Evolutionary conservation across 2,888 invertebrate species (phyloP).

Genomic region (Heliconius aoede): DNA sequence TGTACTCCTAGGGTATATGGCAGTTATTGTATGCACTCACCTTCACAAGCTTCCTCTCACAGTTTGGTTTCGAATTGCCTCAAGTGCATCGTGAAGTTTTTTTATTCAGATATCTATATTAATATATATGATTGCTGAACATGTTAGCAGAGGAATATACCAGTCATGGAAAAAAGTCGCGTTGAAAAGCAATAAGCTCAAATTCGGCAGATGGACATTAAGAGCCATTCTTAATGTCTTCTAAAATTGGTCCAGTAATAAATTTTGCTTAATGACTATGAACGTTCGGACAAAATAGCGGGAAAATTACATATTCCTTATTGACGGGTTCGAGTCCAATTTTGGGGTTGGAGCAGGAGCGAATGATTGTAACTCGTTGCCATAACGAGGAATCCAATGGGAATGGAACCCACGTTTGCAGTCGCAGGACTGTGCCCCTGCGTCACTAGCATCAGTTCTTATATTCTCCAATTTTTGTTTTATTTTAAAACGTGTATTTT

Average conservation of each 20-base stretch:
- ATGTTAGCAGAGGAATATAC: slow-evolving; percentile 4
- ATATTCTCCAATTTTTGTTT: not conserved
- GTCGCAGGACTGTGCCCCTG: too few relatives aligned
- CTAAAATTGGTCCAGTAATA: slow-evolving; percentile 43
- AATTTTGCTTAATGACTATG: slow-evolving; percentile 40
- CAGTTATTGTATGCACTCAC: too few relatives aligned
- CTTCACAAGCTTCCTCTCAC: too few relatives aligned
- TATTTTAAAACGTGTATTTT: slow-evolving; percentile 29
- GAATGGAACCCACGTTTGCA: too few relatives aligned
- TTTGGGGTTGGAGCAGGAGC: too few relatives aligned
- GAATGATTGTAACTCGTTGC: too few relatives aligned
- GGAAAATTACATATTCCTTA: slow-evolving; percentile 33
- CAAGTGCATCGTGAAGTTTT: too few relatives aligned
- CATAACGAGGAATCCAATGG: too few relatives aligned
- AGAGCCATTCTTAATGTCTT: slow-evolving; percentile 57
- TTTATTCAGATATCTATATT: too few relatives aligned
- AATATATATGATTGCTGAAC: too few relatives aligned
- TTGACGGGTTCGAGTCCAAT: not conserved
- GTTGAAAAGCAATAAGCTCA: slow-evolving; percentile 39
- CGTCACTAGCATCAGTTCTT: not conserved
- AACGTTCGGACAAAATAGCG: slow-evolving; percentile 31
- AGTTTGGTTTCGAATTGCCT: too few relatives aligned
- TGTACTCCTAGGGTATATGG: too few relatives aligned
- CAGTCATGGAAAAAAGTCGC: slow-evolving; percentile 17
- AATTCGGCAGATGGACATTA: slow-evolving; percentile 56